These are phyloP conservation scores for Graptemys geographica DNA, from an alignment of 2,797 vertebrate genomes.

Conservation along the genomic window DNA sequence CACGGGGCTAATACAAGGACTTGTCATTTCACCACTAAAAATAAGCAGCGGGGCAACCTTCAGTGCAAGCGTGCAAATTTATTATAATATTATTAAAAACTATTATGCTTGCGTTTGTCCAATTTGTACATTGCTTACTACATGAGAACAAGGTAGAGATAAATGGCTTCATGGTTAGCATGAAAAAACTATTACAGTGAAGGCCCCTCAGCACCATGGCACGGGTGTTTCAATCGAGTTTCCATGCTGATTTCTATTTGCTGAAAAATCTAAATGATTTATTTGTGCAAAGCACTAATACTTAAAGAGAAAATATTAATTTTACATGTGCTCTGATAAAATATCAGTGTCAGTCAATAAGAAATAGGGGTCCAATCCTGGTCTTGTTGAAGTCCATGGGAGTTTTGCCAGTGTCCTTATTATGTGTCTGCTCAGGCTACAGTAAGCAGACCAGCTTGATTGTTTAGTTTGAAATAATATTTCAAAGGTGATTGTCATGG, in stretches of 20 bases:
- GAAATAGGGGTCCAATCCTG: background rate
- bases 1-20: background rate
- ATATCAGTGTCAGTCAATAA: background rate
- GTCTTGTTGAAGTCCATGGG: background rate
- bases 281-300: background rate
- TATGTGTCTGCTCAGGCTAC: background rate
- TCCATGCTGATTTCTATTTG: background rate
- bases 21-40: constrained; percentile 1
- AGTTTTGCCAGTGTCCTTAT: background rate
- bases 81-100: background rate
- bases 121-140: background rate
- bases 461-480: background rate
- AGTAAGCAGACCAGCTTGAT: background rate
- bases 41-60: background rate
- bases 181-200: background rate
- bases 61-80: background rate
- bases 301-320: background rate
- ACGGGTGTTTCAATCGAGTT: background rate
- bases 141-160: background rate
- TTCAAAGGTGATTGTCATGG: background rate
- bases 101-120: background rate
- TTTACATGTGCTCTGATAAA: background rate
- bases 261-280: background rate
- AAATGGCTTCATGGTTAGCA: background rate
- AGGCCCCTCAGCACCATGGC: rapidly evolving